phyloP scores from a whole-genome alignment of 1,140 invertebrate genomes.

The Belonocnema kinseyi region DNA sequence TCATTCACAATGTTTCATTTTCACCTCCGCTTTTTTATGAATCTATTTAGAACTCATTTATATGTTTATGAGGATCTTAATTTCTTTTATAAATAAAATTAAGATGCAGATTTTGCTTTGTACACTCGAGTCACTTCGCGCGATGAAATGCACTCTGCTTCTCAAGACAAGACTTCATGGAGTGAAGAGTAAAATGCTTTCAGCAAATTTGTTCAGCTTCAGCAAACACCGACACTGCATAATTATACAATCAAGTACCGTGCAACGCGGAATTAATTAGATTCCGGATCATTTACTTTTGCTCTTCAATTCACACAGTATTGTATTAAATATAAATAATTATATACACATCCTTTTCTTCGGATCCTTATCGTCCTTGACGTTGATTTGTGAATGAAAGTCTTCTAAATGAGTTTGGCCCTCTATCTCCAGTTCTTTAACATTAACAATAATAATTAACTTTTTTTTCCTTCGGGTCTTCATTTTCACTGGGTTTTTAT shows the following conservation, averaged over 20 bases:
- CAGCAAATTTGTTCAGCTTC: constrained; percentile 42
- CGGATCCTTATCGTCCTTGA: neutral
- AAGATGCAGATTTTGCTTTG: neutral
- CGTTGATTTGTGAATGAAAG: neutral
- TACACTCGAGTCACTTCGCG: neutral
- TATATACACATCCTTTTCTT: neutral
- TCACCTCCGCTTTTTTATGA: neutral
- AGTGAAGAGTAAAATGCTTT: constrained; percentile 38
- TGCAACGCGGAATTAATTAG: constrained; percentile 18
- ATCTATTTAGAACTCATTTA: neutral
- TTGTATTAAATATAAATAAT: constrained; percentile 5
- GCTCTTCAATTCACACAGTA: neutral
- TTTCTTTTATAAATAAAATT: too few relatives aligned
- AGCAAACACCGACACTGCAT: constrained; percentile 49
- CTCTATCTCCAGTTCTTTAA: neutral
- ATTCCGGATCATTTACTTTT: constrained; percentile 13
- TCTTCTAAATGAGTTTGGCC: neutral
- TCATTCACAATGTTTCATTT: neutral
- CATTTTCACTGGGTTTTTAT: too few relatives aligned
- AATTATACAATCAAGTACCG: constrained; percentile 51
- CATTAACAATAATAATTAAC: too few relatives aligned
- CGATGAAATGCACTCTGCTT: constrained; percentile 44
- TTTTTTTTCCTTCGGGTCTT: neutral
- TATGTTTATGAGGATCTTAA: too few relatives aligned
- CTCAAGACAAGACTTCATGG: constrained; percentile 45